phyloP scores from a whole-genome alignment of 1,140 invertebrate species.

The Drosophila teissieri region DNA sequence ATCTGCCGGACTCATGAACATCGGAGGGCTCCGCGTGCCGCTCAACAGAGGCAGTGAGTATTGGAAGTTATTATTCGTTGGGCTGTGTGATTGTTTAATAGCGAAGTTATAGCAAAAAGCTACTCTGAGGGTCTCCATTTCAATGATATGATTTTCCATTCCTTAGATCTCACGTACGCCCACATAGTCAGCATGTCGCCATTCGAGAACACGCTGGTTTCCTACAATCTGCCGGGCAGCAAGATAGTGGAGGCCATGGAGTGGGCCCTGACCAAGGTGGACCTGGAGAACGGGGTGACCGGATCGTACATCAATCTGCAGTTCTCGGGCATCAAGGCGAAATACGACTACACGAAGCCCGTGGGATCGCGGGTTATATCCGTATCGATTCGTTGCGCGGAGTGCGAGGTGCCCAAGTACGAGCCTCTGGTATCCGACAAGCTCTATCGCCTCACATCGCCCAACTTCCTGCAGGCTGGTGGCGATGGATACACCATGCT shows the following conservation, averaged over 20 bases:
- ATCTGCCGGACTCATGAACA: slow-evolving; percentile 88
- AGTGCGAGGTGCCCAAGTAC: slow-evolving; percentile 88
- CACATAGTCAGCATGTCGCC: slow-evolving; percentile 88
- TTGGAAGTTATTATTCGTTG: too few species aligned
- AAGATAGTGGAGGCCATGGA: slow-evolving; percentile 88
- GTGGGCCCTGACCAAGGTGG: slow-evolving; percentile 85
- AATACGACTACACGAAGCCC: slow-evolving; percentile 86
- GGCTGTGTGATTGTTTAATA: too few species aligned
- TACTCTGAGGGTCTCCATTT: too few species aligned
- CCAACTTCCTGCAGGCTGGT: slow-evolving; percentile 88
- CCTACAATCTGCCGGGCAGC: slow-evolving; percentile 88
- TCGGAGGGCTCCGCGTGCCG: slow-evolving; percentile 89
- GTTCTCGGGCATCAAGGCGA: slow-evolving; percentile 86
- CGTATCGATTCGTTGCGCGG: slow-evolving; percentile 87
- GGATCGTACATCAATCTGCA: slow-evolving; percentile 87
- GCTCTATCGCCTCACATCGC: slow-evolving; percentile 87
- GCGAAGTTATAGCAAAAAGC: too few species aligned
- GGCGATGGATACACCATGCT: slow-evolving; percentile 88
- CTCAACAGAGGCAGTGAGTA: slow-evolving; percentile 86
- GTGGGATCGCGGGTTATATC: slow-evolving; percentile 86
- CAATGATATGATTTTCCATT: too few species aligned
- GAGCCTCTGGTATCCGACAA: slow-evolving; percentile 85
- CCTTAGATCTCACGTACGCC: slow-evolving; percentile 87
- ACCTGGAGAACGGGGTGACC: slow-evolving; percentile 75
- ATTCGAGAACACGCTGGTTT: slow-evolving; percentile 89